Base-by-base conservation (phyloP, 2,888 invertebrate genomes). In the Caenorhabditis imperialis region DNA sequence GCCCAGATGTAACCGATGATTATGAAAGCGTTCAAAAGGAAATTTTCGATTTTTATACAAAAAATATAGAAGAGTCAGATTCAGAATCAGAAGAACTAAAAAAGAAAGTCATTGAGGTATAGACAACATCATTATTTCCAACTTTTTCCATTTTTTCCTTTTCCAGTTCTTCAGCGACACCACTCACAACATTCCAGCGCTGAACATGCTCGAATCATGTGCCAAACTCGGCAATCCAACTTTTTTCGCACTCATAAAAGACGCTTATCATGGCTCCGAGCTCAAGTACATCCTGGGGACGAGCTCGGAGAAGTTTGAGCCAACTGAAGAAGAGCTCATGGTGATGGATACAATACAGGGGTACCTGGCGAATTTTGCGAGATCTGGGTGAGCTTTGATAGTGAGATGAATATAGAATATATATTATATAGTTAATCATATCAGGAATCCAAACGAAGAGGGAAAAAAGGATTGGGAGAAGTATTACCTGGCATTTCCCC, bases 331-430 rank as follows among this genome's bases (percentile, higher is more conserved):
- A 22, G 81, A 81, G 38, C 38, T 50, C 22, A 62, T 67, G 33
- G 65, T 80, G 53, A 67, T 81, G 30, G 71, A 82, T 12, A 51
- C 58, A 10, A 75, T 82, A 75, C 65, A 71, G 5, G 30, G 12
- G 0, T 80, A 51, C 33, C 61, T 78, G 16, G 54, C 81, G 1
- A 81, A 82, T 27, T 81, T 81, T 42, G 74, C 75, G 10, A 81
- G 82, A 75, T 77, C 57, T 50, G 78, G 81, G 75, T 77, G 22
- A 45, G 57, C 22, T 25, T 4, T n/a, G n/a, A n/a, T n/a, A n/a
- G n/a, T n/a, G n/a, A n/a, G n/a, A n/a, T n/a, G n/a, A n/a, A n/a
- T n/a, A n/a, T n/a, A n/a, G n/a, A n/a, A n/a, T n/a, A n/a, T n/a
- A n/a, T n/a, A n/a, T n/a, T n/a, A n/a, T n/a, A n/a, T n/a, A n/a